Evolutionary conservation across 2,888 invertebrate species (phyloP).

Genomic region (Melinaea menophilus): DNA sequence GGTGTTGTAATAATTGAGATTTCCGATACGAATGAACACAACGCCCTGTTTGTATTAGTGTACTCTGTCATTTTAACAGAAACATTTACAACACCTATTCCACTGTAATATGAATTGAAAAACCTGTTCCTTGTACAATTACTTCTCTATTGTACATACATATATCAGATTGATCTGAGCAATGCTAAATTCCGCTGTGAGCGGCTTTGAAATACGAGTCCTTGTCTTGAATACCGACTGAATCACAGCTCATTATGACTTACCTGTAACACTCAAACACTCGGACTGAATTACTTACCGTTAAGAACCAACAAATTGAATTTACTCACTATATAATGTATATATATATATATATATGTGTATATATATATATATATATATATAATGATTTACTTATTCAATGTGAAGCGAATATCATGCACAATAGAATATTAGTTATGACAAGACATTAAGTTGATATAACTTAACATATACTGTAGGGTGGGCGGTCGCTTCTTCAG

Average conservation of each 20-base stretch:
- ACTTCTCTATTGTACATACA: constrained; percentile 23
- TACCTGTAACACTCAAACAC: constrained; percentile 44
- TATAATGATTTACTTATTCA: too few species aligned
- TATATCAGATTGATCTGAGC: constrained; percentile 28
- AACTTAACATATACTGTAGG: too few species aligned
- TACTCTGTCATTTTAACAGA: background rate
- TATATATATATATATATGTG: too few species aligned
- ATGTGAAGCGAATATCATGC: too few species aligned
- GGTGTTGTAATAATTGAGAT: too few species aligned
- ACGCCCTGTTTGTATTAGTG: background rate
- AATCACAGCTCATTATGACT: constrained; percentile 52
- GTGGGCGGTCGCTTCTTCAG: too few species aligned
- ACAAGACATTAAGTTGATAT: too few species aligned
- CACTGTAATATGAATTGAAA: background rate
- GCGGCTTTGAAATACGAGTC: constrained; percentile 35
- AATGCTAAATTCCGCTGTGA: constrained; percentile 32
- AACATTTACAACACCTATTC: too few species aligned
- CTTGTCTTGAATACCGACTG: constrained; percentile 40
- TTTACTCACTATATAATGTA: constrained; percentile 25
- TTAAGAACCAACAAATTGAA: constrained; percentile 57
- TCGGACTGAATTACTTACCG: constrained; percentile 50
- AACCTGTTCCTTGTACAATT: constrained; percentile 4
- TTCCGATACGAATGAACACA: too few species aligned
- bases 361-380: too few species aligned
- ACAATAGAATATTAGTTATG: too few species aligned